Conservation (phyloP, 2,888 invertebrate species). For the Acanthosoma haemorrhoidale region DNA sequence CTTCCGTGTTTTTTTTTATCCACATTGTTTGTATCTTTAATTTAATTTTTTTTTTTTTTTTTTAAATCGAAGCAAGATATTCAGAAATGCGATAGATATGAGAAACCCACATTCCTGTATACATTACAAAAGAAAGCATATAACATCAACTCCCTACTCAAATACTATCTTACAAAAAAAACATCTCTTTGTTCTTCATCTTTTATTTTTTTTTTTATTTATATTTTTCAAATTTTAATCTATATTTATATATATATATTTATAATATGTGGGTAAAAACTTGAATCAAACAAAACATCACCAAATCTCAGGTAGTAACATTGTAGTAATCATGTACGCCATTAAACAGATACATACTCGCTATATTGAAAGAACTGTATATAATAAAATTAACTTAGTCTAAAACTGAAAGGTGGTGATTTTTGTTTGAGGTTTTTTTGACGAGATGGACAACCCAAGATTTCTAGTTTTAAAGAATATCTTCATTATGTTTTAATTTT, state of each 20-base stretch:
- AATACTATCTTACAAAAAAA: slow-evolving; percentile 36
- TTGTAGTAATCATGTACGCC: slow-evolving; percentile 29
- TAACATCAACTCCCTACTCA: slow-evolving; percentile 18
- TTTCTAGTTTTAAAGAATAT: slow-evolving; percentile 14
- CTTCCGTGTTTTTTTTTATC: too few relatives aligned
- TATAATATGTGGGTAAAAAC: slow-evolving; percentile 11
- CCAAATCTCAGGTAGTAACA: slow-evolving; percentile 30
- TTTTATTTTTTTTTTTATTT: background rate
- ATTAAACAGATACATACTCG: background rate
- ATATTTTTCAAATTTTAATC: background rate
- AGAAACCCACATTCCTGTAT: slow-evolving; percentile 17
- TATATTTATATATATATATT: slow-evolving; percentile 7
- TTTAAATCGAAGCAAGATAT: slow-evolving; percentile 17
- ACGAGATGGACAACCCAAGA: slow-evolving; percentile 1
- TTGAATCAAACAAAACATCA: slow-evolving; percentile 37
- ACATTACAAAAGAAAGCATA: slow-evolving; percentile 28
- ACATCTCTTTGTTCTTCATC: slow-evolving; percentile 17
- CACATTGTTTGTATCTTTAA: background rate
- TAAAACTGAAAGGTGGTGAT: slow-evolving; percentile 34
- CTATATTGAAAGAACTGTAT: slow-evolving; percentile 20
- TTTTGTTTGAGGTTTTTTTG: slow-evolving; percentile 30
- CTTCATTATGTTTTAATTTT: background rate
- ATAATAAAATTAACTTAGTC: slow-evolving; percentile 25
- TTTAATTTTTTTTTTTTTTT: background rate
- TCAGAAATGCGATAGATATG: background rate